phyloP scores from a whole-genome alignment of 2,797 vertebrate genomes.

The Heliangelus exortis region DNA sequence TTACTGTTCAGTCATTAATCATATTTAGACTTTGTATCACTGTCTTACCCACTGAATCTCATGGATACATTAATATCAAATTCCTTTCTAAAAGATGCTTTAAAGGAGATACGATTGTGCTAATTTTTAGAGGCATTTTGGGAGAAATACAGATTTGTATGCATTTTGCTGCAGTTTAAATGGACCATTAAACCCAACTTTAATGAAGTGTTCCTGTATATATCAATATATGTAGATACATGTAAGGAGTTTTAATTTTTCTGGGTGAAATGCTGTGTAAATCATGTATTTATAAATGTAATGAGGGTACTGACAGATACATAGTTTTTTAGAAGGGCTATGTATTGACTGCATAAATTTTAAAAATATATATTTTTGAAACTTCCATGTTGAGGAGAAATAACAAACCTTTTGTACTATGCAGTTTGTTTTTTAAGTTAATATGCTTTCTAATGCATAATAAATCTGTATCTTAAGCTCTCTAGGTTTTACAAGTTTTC shows the following conservation, averaged over 20 bases:
- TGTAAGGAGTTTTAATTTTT: slow-evolving; percentile 77
- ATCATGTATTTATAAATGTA: slow-evolving; percentile 83
- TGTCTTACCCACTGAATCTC: slow-evolving; percentile 59
- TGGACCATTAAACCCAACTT: slow-evolving; percentile 66
- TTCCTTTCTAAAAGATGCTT: slow-evolving; percentile 55
- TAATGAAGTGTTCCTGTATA: slow-evolving; percentile 74
- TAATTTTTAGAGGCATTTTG: slow-evolving; percentile 77
- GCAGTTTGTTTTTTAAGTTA: slow-evolving; percentile 76
- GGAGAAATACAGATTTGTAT: slow-evolving; percentile 76
- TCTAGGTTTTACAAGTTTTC: slow-evolving; percentile 16
- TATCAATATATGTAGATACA: slow-evolving; percentile 82
- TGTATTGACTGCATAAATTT: slow-evolving; percentile 78
- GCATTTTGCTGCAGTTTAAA: slow-evolving; percentile 79
- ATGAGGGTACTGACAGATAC: slow-evolving; percentile 76
- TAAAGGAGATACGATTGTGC: slow-evolving; percentile 51
- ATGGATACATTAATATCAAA: slow-evolving; percentile 41
- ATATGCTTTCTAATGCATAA: slow-evolving; percentile 79
- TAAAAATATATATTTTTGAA: slow-evolving; percentile 82
- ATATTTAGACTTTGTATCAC: slow-evolving; percentile 54
- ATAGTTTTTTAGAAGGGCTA: slow-evolving; percentile 81
- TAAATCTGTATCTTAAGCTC: slow-evolving; percentile 76
- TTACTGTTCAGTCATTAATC: slow-evolving; percentile 54
- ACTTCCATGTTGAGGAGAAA: slow-evolving; percentile 69
- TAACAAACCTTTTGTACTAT: slow-evolving; percentile 80
- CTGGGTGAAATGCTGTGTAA: slow-evolving; percentile 77